Base-by-base conservation (phyloP, 2,888 invertebrate species). In the Drosophila buzzatii region DNA sequence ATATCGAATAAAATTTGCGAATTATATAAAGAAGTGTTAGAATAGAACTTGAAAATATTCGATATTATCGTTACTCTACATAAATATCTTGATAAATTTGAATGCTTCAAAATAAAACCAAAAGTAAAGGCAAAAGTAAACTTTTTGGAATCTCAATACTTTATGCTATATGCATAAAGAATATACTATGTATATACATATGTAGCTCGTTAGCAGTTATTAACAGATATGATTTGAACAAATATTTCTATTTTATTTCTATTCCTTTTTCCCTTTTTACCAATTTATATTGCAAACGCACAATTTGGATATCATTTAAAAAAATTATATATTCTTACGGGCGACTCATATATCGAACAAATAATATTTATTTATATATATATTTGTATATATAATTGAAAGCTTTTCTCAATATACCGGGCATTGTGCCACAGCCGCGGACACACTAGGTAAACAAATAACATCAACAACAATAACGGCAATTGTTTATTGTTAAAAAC, bases 401-500 rank as follows among this genome's bases (percentile, higher is more conserved):
- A 91, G 91, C 91, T 76, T 91, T 91, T 91, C 87, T 91, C 76
- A 91, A 91, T 89, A 91, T 91, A 82, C 92, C 91, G 77, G 91
- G 91, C 91, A 91, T 91, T 81, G 85, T 89, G 86, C 90, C 91
- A 73, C 83, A 87, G 62, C 89, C 92, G 75, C 91, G 92, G 92
- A 90, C 87, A 65, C 90, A 92, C 89, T 91, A 91, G 91, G 91
- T 91, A 91, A 91, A 89, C 75, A 57, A 57, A 70, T 31, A 55
- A 60, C 33, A 73, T 55, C 27, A 44, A 55, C 20, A 78, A 64
- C 27, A 41, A 39, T n/a, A 49, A n/a, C 49, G 53, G 31, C 12
- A 33, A 47, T 31, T 66, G 52, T 33, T 37, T 2, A 55, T 23
- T 44, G 35, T 12, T 51, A 49, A 53, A 41, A 65, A 51, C 60